Conservation (phyloP, 2,888 invertebrate genomes). For the Lasius fuliginosus region DNA sequence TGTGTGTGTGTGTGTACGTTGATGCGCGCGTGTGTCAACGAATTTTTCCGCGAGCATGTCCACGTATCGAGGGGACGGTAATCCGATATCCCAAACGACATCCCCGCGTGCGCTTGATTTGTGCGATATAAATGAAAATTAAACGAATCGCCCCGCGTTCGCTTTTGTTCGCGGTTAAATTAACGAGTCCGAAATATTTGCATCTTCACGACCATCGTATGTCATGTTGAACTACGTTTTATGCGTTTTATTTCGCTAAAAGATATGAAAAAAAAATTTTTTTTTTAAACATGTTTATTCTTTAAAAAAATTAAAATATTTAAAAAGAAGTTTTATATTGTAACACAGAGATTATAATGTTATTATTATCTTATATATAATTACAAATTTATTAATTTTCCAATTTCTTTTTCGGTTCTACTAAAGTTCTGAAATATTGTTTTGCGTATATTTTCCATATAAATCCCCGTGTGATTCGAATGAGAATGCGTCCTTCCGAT, state of each 20-base stretch:
- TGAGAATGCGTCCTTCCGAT: not conserved
- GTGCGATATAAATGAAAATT: constrained; percentile 58
- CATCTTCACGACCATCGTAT: constrained; percentile 47
- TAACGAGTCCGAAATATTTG: constrained; percentile 47
- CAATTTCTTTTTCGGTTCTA: not conserved
- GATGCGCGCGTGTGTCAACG: constrained; percentile 67
- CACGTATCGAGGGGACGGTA: constrained; percentile 60
- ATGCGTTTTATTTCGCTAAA: constrained; percentile 18
- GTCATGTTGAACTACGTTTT: constrained; percentile 14
- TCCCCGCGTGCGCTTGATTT: constrained; percentile 67
- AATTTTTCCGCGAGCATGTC: constrained; percentile 67
- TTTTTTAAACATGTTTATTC: not conserved
- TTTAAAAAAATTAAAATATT: not conserved
- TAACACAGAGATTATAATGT: not conserved
- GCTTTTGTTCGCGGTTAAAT: constrained; percentile 52
- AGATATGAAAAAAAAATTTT: not conserved
- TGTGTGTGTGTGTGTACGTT: not conserved
- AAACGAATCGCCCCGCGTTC: constrained; percentile 47
- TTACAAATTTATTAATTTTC: constrained; percentile 1
- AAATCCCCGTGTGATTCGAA: constrained; percentile 10
- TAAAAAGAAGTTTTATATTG: not conserved
- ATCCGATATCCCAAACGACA: constrained; percentile 59
- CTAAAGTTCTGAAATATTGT: not conserved
- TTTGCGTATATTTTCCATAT: not conserved
- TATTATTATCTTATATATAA: not conserved